Conservation (phyloP, 2,888 invertebrate species). For the Clostera curtula region DNA sequence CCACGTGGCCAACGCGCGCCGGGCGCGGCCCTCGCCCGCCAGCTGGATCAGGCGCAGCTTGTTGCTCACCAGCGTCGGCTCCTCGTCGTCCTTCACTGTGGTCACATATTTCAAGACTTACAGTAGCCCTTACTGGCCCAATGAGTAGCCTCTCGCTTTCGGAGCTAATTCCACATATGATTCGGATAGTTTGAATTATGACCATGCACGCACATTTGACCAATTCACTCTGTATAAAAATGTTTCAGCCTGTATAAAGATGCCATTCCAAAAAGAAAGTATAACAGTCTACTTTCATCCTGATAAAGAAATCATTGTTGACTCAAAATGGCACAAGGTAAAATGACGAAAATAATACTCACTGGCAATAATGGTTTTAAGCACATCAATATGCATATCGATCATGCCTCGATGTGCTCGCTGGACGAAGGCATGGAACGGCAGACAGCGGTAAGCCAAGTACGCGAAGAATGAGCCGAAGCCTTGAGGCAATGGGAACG, state of each 20-base stretch:
- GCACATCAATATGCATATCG: constrained; percentile 90
- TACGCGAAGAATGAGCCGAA: constrained; percentile 93
- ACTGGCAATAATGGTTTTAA: constrained; percentile 89
- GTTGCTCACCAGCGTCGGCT: constrained; percentile 75
- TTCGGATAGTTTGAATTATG: too few species aligned
- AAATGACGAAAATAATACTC: constrained; percentile 34
- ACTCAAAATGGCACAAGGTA: too few species aligned
- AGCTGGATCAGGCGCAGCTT: constrained; percentile 84
- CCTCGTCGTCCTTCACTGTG: constrained; percentile 66
- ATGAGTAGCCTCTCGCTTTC: too few species aligned
- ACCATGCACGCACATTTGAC: neutral
- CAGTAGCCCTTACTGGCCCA: too few species aligned
- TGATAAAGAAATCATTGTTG: too few species aligned
- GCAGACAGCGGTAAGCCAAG: constrained; percentile 85
- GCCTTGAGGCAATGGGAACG: constrained; percentile 87
- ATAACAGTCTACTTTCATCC: too few species aligned
- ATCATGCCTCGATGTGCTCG: constrained; percentile 89
- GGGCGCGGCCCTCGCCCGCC: constrained; percentile 84
- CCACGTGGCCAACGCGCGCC: constrained; percentile 86
- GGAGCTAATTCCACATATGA: too few species aligned
- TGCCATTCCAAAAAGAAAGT: too few species aligned
- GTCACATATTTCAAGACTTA: too few species aligned
- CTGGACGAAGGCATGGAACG: constrained; percentile 86
- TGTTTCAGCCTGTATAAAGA: too few species aligned
- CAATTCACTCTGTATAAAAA: too few species aligned